Conservation (phyloP, 1,140 invertebrate genomes). For the Dufourea novaeangliae region DNA sequence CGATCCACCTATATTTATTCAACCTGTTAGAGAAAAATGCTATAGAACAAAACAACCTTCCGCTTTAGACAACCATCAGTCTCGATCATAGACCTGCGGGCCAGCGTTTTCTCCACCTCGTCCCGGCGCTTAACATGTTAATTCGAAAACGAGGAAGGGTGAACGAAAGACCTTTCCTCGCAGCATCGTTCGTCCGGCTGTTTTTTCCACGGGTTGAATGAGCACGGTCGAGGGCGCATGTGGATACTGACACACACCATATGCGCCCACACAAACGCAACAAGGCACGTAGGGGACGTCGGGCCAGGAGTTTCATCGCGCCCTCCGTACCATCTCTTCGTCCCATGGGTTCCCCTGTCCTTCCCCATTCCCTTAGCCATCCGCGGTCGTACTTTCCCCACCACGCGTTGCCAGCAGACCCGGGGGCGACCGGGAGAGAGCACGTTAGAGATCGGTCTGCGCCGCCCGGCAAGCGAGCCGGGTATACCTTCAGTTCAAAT, state of each 20-base stretch:
- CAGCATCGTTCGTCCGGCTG: slow-evolving; percentile 6
- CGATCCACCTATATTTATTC: no score
- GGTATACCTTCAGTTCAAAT: slow-evolving; percentile 42
- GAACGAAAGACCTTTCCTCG: slow-evolving; percentile 11
- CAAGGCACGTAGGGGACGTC: neutral
- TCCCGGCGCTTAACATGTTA: neutral
- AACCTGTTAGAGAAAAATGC: no score
- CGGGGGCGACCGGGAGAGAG: no score
- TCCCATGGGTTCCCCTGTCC: neutral
- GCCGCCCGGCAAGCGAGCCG: slow-evolving; percentile 12
- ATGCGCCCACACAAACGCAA: neutral
- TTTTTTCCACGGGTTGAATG: slow-evolving; percentile 13
- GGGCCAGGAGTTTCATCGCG: slow-evolving; percentile 37
- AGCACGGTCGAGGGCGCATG: neutral
- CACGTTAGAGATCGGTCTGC: slow-evolving; percentile 16
- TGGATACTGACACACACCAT: no score
- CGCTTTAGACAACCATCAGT: no score
- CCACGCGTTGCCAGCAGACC: slow-evolving; percentile 21
- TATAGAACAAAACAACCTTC: no score
- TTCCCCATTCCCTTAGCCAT: slow-evolving; percentile 1
- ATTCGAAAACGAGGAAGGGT: slow-evolving; percentile 2
- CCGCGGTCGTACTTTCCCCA: slow-evolving; percentile 26
- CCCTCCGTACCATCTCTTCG: slow-evolving; percentile 36
- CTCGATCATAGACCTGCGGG: neutral
- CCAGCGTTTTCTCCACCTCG: neutral